These are phyloP conservation scores for Bombus waltoni DNA, from an alignment of 1,140 invertebrate species.

Conservation along the genomic window DNA sequence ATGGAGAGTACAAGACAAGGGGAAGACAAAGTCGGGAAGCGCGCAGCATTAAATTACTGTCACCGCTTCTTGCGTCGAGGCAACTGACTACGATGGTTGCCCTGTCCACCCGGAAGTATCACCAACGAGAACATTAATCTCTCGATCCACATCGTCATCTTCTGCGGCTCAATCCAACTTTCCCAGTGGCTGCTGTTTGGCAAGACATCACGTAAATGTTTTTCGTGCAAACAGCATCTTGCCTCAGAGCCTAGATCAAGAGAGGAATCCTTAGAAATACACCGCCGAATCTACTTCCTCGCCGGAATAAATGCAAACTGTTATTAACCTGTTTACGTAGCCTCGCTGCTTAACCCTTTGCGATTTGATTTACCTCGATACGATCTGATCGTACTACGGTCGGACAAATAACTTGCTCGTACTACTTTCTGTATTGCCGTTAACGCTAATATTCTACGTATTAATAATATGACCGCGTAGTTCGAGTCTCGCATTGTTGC, in stretches of 20 bases:
- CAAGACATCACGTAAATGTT: conserved; percentile 27
- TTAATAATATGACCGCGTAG: neutral
- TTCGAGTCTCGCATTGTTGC: neutral
- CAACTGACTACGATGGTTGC: conserved; percentile 66
- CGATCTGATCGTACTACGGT: neutral
- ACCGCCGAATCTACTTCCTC: too few relatives aligned
- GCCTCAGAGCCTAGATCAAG: conserved; percentile 25
- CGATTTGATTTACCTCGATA: neutral
- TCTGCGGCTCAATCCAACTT: conserved; percentile 66
- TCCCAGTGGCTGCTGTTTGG: conserved; percentile 73
- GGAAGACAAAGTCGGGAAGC: neutral
- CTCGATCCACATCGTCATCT: conserved; percentile 78
- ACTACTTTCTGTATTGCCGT: neutral
- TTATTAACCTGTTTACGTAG: too few relatives aligned
- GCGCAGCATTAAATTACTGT: conserved; percentile 59
- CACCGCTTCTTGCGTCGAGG: conserved; percentile 77
- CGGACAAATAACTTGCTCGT: neutral
- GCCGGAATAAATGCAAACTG: too few relatives aligned
- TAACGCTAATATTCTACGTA: neutral
- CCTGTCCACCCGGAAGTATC: conserved; percentile 74
- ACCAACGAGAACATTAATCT: conserved; percentile 77
- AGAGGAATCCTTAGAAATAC: conserved; percentile 37
- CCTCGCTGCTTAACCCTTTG: neutral
- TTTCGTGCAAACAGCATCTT: conserved; percentile 35
- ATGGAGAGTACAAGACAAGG: too few relatives aligned